These are phyloP conservation scores for Anguilla pacifica DNA, from an alignment of 2,797 vertebrate genomes.

Conservation along the genomic window DNA sequence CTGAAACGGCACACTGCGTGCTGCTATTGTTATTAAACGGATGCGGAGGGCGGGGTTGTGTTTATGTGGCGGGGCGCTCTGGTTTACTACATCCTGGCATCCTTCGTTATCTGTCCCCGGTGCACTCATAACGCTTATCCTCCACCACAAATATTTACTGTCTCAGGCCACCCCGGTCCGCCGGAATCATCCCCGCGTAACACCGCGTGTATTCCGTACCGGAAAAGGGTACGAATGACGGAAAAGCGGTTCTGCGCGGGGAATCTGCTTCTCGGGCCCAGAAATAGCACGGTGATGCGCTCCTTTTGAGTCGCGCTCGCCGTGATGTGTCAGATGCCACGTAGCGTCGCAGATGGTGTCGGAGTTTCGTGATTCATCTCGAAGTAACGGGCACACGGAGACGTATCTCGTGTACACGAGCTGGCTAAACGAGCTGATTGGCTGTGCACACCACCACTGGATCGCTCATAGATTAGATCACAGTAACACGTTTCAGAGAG, in stretches of 20 bases:
- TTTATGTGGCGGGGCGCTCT: neutral
- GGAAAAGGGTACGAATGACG: neutral
- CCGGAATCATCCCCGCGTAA: conserved; percentile 1
- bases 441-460: no score
- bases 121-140: neutral
- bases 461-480: no score
- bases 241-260: neutral
- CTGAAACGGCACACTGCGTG: neutral
- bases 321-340: neutral
- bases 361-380: conserved; percentile 22
- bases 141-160: neutral
- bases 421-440: no score
- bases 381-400: neutral
- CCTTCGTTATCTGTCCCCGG: neutral
- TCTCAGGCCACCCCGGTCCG: neutral
- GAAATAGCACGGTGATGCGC: conserved; percentile 22
- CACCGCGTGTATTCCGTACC: neutral
- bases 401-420: neutral
- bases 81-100: no score
- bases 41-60: neutral
- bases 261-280: neutral
- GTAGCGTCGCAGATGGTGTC: conserved; percentile 14
- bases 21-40: neutral
- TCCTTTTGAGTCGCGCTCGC: neutral
- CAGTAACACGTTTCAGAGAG: no score